Evolutionary conservation across 2,797 vertebrate species (phyloP).

Genomic region (Sorex maritimensis): DNA sequence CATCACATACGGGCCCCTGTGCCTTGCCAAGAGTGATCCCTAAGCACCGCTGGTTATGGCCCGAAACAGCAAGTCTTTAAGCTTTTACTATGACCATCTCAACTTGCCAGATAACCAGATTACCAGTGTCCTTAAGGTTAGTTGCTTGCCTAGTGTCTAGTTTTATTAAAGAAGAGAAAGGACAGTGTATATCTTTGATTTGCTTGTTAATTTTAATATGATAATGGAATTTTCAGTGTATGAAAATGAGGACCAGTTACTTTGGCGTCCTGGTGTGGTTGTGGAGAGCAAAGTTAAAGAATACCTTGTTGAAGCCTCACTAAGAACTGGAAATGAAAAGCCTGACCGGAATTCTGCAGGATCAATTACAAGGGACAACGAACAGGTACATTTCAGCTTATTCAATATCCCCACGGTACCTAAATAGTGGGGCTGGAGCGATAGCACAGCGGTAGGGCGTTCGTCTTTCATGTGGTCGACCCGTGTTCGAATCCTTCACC

Average conservation of each 20-base stretch:
- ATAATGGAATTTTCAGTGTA: slow-evolving; percentile 91
- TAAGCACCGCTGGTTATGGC: too few species aligned
- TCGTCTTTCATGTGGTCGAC: too few species aligned
- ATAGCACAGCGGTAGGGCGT: too few species aligned
- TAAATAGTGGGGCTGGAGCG: not conserved
- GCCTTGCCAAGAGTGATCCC: too few species aligned
- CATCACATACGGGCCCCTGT: too few species aligned
- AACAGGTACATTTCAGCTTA: slow-evolving; percentile 92
- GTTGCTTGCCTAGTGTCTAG: not conserved
- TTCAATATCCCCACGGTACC: not conserved
- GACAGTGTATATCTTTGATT: slow-evolving; percentile 46
- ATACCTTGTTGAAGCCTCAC: slow-evolving; percentile 94
- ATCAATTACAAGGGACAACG: slow-evolving; percentile 94
- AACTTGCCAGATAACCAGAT: not conserved
- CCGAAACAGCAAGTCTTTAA: not conserved
- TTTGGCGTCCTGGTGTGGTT: slow-evolving; percentile 96
- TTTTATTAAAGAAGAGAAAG: not conserved
- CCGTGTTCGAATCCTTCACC: too few species aligned
- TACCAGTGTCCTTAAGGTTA: not conserved
- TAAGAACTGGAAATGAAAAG: slow-evolving; percentile 93
- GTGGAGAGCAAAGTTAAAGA: slow-evolving; percentile 96
- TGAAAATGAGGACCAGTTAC: slow-evolving; percentile 96
- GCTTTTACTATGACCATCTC: not conserved
- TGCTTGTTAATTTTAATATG: slow-evolving; percentile 21
- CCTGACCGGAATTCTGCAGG: slow-evolving; percentile 92